Evolutionary conservation across 2,888 invertebrate genomes (phyloP).

Genomic region (Lissonota sp.): DNA sequence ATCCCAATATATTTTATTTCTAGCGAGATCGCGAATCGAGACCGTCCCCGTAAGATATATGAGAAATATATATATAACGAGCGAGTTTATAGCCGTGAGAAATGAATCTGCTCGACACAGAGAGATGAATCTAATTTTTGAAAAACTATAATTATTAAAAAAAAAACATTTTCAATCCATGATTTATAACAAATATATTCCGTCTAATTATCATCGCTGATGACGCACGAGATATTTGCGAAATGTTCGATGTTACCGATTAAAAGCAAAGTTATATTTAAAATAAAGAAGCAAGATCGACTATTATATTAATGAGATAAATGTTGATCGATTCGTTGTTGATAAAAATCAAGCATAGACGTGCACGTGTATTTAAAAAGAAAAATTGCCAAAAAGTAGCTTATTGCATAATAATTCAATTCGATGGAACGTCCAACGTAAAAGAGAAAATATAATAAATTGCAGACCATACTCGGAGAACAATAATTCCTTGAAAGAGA

Average conservation of each 20-base stretch:
- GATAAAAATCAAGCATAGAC: slow-evolving; percentile 2
- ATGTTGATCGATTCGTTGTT: slow-evolving; percentile 39
- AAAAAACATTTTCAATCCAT: no score
- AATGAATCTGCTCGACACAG: slow-evolving; percentile 29
- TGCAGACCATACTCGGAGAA: slow-evolving; percentile 57
- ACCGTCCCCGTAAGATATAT: slow-evolving; percentile 38
- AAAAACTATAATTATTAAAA: no score
- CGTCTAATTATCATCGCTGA: slow-evolving; percentile 53
- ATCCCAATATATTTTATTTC: slow-evolving; percentile 44
- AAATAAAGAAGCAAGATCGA: neutral
- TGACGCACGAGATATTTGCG: slow-evolving; percentile 49
- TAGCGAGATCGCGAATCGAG: slow-evolving; percentile 44
- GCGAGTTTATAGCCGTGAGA: slow-evolving; percentile 23
- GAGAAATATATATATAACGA: slow-evolving; percentile 16
- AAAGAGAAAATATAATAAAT: slow-evolving; percentile 38
- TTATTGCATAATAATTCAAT: slow-evolving; percentile 1
- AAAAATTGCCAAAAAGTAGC: slow-evolving; percentile 14
- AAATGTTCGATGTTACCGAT: slow-evolving; percentile 58
- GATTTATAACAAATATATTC: no score
- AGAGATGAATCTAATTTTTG: no score
- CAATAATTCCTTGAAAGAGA: slow-evolving; percentile 56
- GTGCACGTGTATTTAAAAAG: slow-evolving; percentile 4
- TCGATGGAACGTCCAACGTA: slow-evolving; percentile 20
- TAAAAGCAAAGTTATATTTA: slow-evolving; percentile 13
- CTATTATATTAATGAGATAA: no score